Conservation (phyloP, 1,140 invertebrate genomes). For the Musca vetustissima region DNA sequence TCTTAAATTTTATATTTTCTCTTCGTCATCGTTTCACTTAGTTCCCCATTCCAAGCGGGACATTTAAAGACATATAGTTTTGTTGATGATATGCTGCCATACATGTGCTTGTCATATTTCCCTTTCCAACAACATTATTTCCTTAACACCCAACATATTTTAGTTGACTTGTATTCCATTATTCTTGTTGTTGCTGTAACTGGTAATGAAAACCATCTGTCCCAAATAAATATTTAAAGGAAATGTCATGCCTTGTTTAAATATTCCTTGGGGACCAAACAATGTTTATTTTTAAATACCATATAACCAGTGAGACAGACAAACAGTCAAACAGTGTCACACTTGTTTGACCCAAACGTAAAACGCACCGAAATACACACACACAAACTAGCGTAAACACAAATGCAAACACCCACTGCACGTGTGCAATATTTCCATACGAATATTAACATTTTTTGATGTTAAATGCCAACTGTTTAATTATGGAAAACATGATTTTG, state of each 20-base stretch:
- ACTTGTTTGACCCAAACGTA: too few relatives aligned
- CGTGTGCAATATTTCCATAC: too few relatives aligned
- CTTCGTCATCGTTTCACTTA: background rate
- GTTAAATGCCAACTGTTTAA: too few relatives aligned
- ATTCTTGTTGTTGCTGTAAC: background rate
- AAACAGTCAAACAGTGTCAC: too few relatives aligned
- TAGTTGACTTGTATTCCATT: background rate
- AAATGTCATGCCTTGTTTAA: conserved; percentile 19
- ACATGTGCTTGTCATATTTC: background rate
- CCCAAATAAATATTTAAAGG: conserved; percentile 17
- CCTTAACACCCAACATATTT: background rate
- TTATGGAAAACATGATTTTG: too few relatives aligned
- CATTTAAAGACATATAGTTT: background rate
- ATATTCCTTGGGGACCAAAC: conserved; percentile 15
- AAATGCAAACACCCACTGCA: too few relatives aligned
- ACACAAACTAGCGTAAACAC: too few relatives aligned
- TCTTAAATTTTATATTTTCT: too few relatives aligned
- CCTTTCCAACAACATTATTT: background rate
- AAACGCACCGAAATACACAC: too few relatives aligned
- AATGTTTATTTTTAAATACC: too few relatives aligned
- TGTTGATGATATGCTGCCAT: background rate
- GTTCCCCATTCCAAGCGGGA: background rate
- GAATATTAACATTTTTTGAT: too few relatives aligned
- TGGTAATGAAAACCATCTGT: conserved; percentile 15
- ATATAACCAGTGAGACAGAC: too few relatives aligned